Evolutionary conservation across 2,888 invertebrate genomes (phyloP), one percentile per base, ranked within the genome.

Genomic region (Megaustenia siamemsis): DNA sequence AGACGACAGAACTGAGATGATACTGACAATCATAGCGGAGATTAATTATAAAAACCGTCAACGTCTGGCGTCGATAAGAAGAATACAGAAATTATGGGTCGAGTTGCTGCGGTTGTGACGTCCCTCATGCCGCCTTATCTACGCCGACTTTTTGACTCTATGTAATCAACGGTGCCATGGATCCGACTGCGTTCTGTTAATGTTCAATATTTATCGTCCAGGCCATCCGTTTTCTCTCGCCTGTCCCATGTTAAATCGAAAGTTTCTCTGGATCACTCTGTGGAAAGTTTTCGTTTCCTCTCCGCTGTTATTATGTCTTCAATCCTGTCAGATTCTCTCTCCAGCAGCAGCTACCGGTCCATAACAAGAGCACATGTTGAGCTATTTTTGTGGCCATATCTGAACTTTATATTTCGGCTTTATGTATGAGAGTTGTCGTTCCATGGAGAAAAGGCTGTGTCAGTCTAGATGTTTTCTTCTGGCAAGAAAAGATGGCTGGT

Each of bases 1-100:
- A 69, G 40, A 24, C 45, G 80, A 81, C 80, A 81, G 80, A 81
- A 68, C n/a, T 45, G 80, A 69, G 80, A 81, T 82, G 75, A 82
- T 82, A 75, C 82, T 82, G 82, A 82, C 82, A 82, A 76, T 82
- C 82, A 82, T 71, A 63, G 75, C 53, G n/a, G 45, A 75, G 82
- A 82, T 82, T 82, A 82, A 82, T 82, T 82, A 82, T 82, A 82
- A 82, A 82, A 82, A 81, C 68, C 56, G 80, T 81, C 80, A 81
- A 53, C 69, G 80, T 40, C n/a, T 53, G 40, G 38, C 69, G 45
- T 35, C 56, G 80, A 81, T 81, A 81, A 81, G 80, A 69, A 68
- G 69, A 69, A 69, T 68, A 69, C 68, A 69, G 80, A 81, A 81
- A 81, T 81, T 68, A 81, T 81, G 80, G 80, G 32, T 43, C 45